Percentiles rank a stretch among this genome's conserved stretches.
These are phyloP conservation scores for Drosophila nikananu DNA, from an alignment of 1,140 invertebrate species.

Conservation along the genomic window DNA sequence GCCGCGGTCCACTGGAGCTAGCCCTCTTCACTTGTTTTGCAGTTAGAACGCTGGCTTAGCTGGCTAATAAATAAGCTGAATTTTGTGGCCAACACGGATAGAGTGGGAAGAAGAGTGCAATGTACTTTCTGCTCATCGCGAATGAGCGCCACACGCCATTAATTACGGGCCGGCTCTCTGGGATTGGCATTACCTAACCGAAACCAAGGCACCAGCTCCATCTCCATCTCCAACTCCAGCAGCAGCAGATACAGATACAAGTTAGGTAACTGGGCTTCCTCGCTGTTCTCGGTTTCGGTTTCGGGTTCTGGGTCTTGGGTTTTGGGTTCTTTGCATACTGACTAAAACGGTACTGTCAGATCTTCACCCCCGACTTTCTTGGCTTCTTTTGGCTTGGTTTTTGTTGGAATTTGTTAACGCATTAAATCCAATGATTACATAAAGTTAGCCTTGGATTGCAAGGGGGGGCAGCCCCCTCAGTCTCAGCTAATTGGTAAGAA, in stretches of 20 bases:
- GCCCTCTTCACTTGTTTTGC: slow-evolving; percentile 48
- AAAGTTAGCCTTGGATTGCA: slow-evolving; percentile 24
- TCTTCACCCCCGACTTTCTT: slow-evolving; percentile 11
- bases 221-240: not conserved
- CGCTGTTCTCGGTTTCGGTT: not conserved
- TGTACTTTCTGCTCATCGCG: slow-evolving; percentile 67
- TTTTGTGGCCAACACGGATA: slow-evolving; percentile 44
- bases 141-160: slow-evolving; percentile 77
- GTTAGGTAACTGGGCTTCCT: slow-evolving; percentile 49
- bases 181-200: slow-evolving; percentile 53
- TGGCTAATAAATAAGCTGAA: slow-evolving; percentile 50
- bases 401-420: slow-evolving; percentile 63
- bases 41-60: slow-evolving; percentile 55
- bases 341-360: slow-evolving; percentile 40
- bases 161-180: slow-evolving; percentile 63
- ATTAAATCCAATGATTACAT: slow-evolving; percentile 79
- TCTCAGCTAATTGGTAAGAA: slow-evolving; percentile 42
- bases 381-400: not conserved
- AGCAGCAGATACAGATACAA: slow-evolving; percentile 10
- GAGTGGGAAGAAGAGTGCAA: slow-evolving; percentile 65
- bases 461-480: not conserved
- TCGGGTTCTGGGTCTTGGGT: slow-evolving; percentile 16
- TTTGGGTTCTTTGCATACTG: slow-evolving; percentile 67
- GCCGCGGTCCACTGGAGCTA: not conserved
- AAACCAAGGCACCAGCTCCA: slow-evolving; percentile 16